Conservation (phyloP, 2,888 invertebrate genomes). For the Eudasyphora cyanicolor region DNA sequence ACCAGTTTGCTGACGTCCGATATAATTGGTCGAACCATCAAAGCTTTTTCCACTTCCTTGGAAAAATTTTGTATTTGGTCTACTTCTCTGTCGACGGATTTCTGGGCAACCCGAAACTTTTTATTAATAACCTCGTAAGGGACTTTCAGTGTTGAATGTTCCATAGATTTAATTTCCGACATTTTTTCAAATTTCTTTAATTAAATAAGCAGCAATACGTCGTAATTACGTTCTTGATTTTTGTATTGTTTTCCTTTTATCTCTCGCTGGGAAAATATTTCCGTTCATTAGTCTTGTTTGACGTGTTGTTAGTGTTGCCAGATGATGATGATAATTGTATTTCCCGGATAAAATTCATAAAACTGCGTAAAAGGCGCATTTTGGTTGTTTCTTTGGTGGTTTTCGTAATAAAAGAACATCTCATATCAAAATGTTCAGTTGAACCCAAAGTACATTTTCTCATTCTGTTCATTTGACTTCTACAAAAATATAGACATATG, state of each 20-base stretch:
- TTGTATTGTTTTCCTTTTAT: constrained; percentile 11
- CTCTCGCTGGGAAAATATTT: background rate
- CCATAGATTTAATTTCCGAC: constrained; percentile 96
- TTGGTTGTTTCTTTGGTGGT: no score
- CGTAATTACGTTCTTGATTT: constrained; percentile 20
- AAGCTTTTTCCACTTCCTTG: constrained; percentile 83
- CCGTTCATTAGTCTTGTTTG: background rate
- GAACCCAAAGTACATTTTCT: no score
- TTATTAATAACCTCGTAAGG: constrained; percentile 99
- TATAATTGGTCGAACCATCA: constrained; percentile 78
- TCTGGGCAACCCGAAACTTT: constrained; percentile 96
- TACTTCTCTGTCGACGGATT: constrained; percentile 94
- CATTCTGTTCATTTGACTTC: no score
- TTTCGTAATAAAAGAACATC: no score
- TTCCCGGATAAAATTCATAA: no score
- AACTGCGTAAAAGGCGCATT: no score
- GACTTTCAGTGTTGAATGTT: constrained; percentile 97
- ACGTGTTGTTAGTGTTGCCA: background rate
- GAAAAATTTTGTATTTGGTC: constrained; percentile 92
- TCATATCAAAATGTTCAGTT: no score
- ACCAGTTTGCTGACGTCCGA: constrained; percentile 90
- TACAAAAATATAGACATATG: no score
- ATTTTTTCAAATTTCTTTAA: constrained; percentile 80
- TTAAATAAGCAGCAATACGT: background rate
- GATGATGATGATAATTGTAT: background rate